Evolutionary conservation across 2,888 invertebrate species (phyloP), one percentile per base, ranked within the genome.

Genomic region (Hydrotaea diabolus): DNA sequence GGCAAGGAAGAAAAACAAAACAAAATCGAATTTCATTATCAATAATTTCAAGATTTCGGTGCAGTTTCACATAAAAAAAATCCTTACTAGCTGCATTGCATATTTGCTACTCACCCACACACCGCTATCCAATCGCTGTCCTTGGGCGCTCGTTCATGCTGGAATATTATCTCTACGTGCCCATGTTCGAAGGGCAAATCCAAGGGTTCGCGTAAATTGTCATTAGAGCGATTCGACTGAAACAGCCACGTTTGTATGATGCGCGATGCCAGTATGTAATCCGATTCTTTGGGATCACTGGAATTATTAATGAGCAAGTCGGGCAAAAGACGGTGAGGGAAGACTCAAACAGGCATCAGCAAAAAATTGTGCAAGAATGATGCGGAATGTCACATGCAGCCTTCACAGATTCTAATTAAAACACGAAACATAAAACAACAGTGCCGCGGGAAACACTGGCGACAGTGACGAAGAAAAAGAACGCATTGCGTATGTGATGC

Each of bases 121-220:
- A 92, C 89, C 26, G 92, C 92, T 43, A 90, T 88, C 93, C 92
- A 93, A 80, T 92, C 91, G 2, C 90, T 89, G 3, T 90, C 87
- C 69, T 90, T 89, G 59, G 90, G 89, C 4, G 90, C 88, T 71
- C 87, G 90, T 72, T 93, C 92, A 86, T 93, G 92, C 85, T 93
- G 92, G 80, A 93, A 93, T 77, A 92, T 92, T 46, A 93, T 92
- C 89, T 93, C 93, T 66, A 92, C 92, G 87, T 92, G 92, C 15
- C 92, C 92, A 19, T 90, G 89, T 86, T 92, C 92, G 77, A 92
- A 90, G 74, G 93, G 90, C 59, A 92, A 86, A 86, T 92, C 91
- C 55, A 92, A 88, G 0, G 92, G 91, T 49, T 90, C 91, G 4
- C 91, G 89, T 55, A 91, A 88, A 82, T 92, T 91, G 79, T 91